These are phyloP conservation scores for Ganaspis brasiliensis DNA, from an alignment of 2,888 invertebrate genomes.

Conservation along the genomic window DNA sequence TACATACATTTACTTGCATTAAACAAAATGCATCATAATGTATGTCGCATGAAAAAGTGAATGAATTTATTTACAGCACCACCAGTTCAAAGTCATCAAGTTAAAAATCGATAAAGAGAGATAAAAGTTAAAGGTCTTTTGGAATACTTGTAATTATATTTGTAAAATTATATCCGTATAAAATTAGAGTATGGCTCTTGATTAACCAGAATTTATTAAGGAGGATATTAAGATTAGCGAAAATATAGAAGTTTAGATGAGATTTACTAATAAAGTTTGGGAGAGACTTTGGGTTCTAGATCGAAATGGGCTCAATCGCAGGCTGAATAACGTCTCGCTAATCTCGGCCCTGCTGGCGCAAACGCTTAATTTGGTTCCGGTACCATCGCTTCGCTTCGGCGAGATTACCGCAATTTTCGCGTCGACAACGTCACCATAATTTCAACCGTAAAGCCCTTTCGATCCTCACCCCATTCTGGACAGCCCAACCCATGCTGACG, in stretches of 20 bases:
- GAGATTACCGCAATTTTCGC: slow-evolving; percentile 47
- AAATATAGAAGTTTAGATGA: slow-evolving; percentile 14
- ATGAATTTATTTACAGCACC: no score
- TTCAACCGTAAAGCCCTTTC: slow-evolving; percentile 27
- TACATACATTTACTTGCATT: neutral
- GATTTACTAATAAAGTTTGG: slow-evolving; percentile 26
- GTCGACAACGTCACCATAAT: slow-evolving; percentile 46
- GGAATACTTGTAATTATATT: no score
- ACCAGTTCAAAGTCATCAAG: no score
- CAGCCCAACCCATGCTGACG: neutral
- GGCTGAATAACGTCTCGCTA: slow-evolving; percentile 68
- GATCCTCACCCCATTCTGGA: neutral
- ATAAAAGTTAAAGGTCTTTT: no score
- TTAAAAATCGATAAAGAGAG: no score
- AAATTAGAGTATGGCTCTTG: no score
- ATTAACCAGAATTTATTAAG: no score
- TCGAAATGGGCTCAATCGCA: slow-evolving; percentile 61
- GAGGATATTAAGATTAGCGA: neutral
- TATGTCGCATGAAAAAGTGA: no score
- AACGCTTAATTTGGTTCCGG: slow-evolving; percentile 69
- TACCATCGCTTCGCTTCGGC: slow-evolving; percentile 58
- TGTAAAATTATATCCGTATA: no score
- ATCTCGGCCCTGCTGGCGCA: slow-evolving; percentile 61
- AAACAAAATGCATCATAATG: no score
- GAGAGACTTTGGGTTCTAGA: slow-evolving; percentile 8